Evolutionary conservation across 2,888 invertebrate genomes (phyloP).

Genomic region (Raillietiella orientalis): DNA sequence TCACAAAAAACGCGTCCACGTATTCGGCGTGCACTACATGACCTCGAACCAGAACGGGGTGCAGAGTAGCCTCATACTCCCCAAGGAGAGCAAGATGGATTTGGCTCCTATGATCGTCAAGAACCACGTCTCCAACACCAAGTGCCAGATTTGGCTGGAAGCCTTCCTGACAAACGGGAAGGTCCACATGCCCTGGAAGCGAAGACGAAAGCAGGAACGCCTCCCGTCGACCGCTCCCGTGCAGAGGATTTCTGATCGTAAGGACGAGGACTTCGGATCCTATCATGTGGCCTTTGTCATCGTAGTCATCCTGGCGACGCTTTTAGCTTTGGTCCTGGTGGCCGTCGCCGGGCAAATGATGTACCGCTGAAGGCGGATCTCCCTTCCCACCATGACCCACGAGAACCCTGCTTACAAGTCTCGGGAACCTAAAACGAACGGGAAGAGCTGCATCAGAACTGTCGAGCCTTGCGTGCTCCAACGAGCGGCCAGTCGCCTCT

Average conservation of each 20-base stretch:
- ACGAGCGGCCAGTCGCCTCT: too few species aligned
- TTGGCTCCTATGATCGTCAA: constrained; percentile 24
- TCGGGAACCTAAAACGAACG: too few species aligned
- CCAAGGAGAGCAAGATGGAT: constrained; percentile 28
- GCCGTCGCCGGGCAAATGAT: too few species aligned
- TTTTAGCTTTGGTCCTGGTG: constrained; percentile 41
- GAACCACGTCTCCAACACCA: constrained; percentile 36
- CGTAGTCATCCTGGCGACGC: constrained; percentile 47
- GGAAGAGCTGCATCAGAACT: too few species aligned
- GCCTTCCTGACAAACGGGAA: constrained; percentile 63
- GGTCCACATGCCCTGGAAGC: constrained; percentile 66
- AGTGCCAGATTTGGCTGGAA: constrained; percentile 45
- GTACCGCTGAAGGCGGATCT: too few species aligned
- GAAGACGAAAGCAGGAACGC: constrained; percentile 35
- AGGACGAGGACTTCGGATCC: constrained; percentile 2
- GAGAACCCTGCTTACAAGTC: too few species aligned
- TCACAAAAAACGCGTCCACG: constrained; percentile 59
- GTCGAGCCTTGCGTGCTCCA: too few species aligned
- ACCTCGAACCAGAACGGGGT: constrained; percentile 32
- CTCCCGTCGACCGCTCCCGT: too few species aligned
- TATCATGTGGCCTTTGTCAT: constrained; percentile 54
- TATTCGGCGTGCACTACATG: constrained; percentile 52
- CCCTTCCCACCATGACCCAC: too few species aligned
- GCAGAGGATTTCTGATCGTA: too few species aligned
- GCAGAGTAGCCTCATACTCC: constrained; percentile 36